Evolutionary conservation across 2,888 invertebrate genomes (phyloP), one percentile per base, ranked within the genome.

Genomic region (Ephialtes manifestator): DNA sequence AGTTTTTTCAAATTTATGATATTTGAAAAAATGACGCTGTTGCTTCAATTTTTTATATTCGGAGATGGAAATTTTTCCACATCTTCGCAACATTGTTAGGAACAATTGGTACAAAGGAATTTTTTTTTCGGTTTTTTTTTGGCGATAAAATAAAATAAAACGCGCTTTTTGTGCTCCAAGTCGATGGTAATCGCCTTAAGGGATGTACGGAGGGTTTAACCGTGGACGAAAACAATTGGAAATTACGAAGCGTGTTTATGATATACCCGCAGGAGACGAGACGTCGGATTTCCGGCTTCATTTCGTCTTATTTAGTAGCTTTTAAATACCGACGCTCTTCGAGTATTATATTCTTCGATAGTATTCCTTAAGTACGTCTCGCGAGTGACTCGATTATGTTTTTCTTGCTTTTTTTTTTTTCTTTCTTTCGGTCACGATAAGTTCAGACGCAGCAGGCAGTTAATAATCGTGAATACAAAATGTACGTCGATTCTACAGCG

Each of bases 241-340:
- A 68, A 65, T 81, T 84, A 70, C 81, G 75, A 85, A 85, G 81
- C 85, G 80, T 84, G 72, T 75, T 70, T 80, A 75, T 79, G 81
- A 79, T 58, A 74, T 81, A 81, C 77, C 46, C 81, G 51, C 67
- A 63, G 76, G 77, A 68, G 35, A 81, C 76, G 60, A 74, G 53
- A 67, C 18, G 58, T 68, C 74, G 43, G 65, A 65, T 60, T 72
- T 68, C 43, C 31, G 43, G 13, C 31, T 15, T n/a, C 43, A 28
- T 74, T 68, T 55, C 18, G 53, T 31, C n/a, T 35, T 35, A 2
- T 60, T 15, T 20, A 5, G 31, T 35, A 39, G 15, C 18, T 39
- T 39, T 20, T 39, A 11, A 65, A 65, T 18, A 4, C 60, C 70
- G 63, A 76, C 51, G 71, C 68, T 71, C 70, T 18, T 81, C 58